Conservation (phyloP, 2,888 invertebrate species). For the Dryobota labecula region DNA sequence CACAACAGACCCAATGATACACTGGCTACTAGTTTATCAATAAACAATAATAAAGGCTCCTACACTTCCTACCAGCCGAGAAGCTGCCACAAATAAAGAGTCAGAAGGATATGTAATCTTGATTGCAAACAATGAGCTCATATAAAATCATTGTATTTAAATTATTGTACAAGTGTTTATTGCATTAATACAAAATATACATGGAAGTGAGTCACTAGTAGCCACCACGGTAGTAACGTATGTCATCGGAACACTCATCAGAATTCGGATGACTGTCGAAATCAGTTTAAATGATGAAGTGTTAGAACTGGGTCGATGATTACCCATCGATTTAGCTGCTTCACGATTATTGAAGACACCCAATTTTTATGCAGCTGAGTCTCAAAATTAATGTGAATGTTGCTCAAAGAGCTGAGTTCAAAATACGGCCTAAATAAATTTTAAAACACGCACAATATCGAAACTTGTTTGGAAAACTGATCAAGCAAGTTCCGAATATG, state of each 20-base stretch:
- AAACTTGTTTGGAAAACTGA: conserved; percentile 42
- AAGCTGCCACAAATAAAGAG: conserved; percentile 7
- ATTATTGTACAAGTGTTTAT: conserved; percentile 42
- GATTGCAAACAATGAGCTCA: conserved; percentile 49
- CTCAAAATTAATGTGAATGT: conserved; percentile 33
- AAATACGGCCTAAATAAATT: conserved; percentile 38
- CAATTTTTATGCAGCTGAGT: conserved; percentile 44
- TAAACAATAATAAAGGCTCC: background rate
- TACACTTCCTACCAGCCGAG: background rate
- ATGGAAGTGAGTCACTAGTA: conserved; percentile 48
- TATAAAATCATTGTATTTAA: conserved; percentile 48
- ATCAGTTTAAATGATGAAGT: conserved; percentile 22
- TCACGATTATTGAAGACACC: conserved; percentile 44
- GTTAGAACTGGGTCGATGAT: conserved; percentile 51
- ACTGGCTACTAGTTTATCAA: background rate
- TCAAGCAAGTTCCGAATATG: conserved; percentile 13
- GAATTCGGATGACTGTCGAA: conserved; percentile 31
- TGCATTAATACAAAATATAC: conserved; percentile 38
- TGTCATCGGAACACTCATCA: conserved; percentile 35
- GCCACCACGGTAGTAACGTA: conserved; percentile 3
- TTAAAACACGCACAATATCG: conserved; percentile 27
- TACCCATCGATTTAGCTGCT: conserved; percentile 38
- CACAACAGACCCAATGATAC: background rate
- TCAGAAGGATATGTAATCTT: conserved; percentile 24
- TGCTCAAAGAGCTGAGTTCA: conserved; percentile 31